Conservation (phyloP, 2,113 vertebrate genomes). For the Hyperoodon ampullatus region DNA sequence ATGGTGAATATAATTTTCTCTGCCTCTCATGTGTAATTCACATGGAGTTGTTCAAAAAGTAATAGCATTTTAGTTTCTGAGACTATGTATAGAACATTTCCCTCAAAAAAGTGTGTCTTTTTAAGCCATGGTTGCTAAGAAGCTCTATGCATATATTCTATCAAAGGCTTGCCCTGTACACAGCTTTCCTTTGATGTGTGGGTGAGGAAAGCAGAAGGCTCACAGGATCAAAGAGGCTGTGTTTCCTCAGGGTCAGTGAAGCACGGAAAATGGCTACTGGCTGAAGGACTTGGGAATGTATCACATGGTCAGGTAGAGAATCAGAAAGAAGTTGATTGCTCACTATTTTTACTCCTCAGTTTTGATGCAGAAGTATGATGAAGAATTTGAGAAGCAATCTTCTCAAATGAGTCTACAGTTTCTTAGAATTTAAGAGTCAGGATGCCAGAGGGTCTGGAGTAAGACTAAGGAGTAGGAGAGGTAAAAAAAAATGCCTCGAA, state of each 20-base stretch:
- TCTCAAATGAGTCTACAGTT: background rate
- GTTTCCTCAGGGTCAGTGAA: background rate
- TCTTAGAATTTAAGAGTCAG: background rate
- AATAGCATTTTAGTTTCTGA: conserved; percentile 18
- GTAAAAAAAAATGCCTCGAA: background rate
- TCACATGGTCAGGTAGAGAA: background rate
- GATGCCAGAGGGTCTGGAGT: background rate
- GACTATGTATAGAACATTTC: background rate
- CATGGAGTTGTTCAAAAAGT: conserved; percentile 43
- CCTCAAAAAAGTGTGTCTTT: background rate
- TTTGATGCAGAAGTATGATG: background rate
- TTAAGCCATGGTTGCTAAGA: background rate
- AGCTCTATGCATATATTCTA: background rate
- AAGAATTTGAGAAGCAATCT: background rate
- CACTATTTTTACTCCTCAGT: background rate
- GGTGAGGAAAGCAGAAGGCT: background rate
- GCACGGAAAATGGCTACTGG: background rate
- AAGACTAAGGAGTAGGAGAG: background rate
- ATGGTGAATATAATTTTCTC: background rate
- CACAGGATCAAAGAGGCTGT: background rate
- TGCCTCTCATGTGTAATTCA: background rate
- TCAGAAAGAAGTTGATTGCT: background rate
- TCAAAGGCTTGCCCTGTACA: background rate
- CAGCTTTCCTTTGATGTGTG: background rate
- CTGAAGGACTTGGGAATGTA: background rate